Conservation (phyloP, 2,113 vertebrate genomes). For the Paedocypris sp. region DNA sequence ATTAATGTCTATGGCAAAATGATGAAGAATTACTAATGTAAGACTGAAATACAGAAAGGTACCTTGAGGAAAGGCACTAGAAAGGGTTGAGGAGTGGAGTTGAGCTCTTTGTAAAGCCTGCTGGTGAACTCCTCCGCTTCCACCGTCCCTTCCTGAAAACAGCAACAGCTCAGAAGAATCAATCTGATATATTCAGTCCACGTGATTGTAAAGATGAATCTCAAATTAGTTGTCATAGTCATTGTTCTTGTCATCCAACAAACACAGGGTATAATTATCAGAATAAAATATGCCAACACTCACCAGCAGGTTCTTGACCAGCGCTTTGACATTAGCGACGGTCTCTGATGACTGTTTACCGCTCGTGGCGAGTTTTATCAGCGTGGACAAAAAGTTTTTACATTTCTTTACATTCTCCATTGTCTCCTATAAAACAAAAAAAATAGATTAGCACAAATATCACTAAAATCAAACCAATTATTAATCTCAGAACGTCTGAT, state of each 20-base stretch:
- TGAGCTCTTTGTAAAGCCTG: conserved; percentile 90
- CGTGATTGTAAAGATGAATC: too few relatives aligned
- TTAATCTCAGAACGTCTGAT: too few relatives aligned
- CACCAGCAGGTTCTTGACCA: conserved; percentile 91
- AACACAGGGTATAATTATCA: not conserved
- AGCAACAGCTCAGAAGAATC: not conserved
- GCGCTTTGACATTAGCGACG: conserved; percentile 82
- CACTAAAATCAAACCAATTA: too few relatives aligned
- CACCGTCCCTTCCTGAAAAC: conserved; percentile 80
- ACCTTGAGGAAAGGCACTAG: conserved; percentile 99
- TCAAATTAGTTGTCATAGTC: too few relatives aligned
- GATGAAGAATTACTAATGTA: not conserved
- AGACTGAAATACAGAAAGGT: conserved; percentile 21
- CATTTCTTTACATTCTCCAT: conserved; percentile 99
- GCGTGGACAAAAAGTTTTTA: conserved; percentile 91
- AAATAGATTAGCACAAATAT: not conserved
- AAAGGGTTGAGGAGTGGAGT: conserved; percentile 95
- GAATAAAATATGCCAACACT: conserved; percentile 40
- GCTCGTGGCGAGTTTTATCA: conserved; percentile 93
- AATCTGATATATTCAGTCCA: too few relatives aligned
- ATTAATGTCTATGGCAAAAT: not conserved
- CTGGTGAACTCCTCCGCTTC: conserved; percentile 97
- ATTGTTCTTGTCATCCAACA: too few relatives aligned
- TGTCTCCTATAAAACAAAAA: conserved; percentile 69
- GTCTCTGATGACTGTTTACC: conserved; percentile 90